Percentiles rank a stretch among this genome's conserved stretches.
These are phyloP conservation scores for Parauchenoglanis punctatus DNA, from an alignment of 2,797 vertebrate genomes.

Conservation along the genomic window DNA sequence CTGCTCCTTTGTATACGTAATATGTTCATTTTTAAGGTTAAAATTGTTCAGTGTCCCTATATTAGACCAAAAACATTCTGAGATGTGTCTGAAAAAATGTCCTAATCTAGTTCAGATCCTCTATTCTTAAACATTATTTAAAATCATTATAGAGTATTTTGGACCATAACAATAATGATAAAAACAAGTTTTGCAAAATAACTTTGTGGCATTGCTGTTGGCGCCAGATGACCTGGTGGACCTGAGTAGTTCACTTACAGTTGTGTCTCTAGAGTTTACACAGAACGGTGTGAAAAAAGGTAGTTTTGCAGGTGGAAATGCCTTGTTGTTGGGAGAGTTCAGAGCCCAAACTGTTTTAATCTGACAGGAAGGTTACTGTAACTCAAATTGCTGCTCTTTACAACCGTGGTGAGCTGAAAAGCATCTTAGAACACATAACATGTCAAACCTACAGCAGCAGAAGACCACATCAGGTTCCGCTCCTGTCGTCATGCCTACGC, in stretches of 20 bases:
- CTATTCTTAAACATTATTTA: not conserved
- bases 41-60: not conserved
- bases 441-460: not conserved
- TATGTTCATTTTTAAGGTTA: not conserved
- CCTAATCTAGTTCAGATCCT: not conserved
- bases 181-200: not conserved
- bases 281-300: not conserved
- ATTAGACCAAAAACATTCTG: not conserved
- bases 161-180: not conserved
- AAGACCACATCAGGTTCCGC: not conserved
- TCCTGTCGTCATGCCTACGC: not conserved
- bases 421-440: not conserved
- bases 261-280: not conserved
- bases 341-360: not conserved
- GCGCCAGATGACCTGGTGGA: not conserved
- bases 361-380: not conserved
- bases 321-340: not conserved
- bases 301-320: not conserved
- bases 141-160: not conserved
- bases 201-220: not conserved
- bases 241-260: not conserved
- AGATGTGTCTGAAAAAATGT: slow-evolving; percentile 3
- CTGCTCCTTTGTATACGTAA: not conserved
- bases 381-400: not conserved
- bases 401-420: not conserved